Base-by-base conservation (phyloP, 1,140 invertebrate species). In the Alviniconcha marisindica region DNA sequence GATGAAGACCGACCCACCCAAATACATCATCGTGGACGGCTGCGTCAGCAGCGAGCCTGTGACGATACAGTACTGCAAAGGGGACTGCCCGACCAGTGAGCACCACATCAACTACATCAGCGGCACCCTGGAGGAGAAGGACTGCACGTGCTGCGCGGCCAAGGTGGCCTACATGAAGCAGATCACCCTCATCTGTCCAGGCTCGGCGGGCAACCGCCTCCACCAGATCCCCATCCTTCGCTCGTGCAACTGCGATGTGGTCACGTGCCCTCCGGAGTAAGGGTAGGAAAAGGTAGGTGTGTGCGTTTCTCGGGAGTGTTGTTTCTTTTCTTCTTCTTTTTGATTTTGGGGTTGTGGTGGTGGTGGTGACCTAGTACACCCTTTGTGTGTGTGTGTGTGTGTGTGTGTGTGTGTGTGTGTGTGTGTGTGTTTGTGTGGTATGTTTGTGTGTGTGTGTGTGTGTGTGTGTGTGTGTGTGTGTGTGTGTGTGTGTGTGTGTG, bases 51-150 rank as follows among this genome's bases (percentile, higher is more conserved):
- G 14, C 18, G 36, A 33, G 15, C 15, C n/a, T 36, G 15, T 33
- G 18, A 38, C 24, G 0, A 40, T 42, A 36, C 60, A 80, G 60
- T 80, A 80, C 56, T 80, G 78, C 38, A n/a, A 80, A 24, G 78
- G 78, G 0, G 60, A 66, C 31, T 80, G 78, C 78, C 12, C 18
- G 21, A 7, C 56, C 36, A 66, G 56, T 60, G 36, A 7, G 28
- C 77, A 79, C 28, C 3, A 33, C 1, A n/a, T 79, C 5, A 36
- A 79, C 56, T 79, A 79, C 54, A 14, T 12, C 54, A n/a, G 28
- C 14, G 48, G 44, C 54, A 40, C 48, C 14, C 15, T 79, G 54
- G 77, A 4, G 15, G 14, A 4, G 5, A 36, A 40, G 15, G 31
- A 79, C 54, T 79, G 77, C 36, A 1, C 0, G 2, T 79, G 77